These are phyloP conservation scores for Forbesichthys agassizii DNA, from an alignment of 2,113 vertebrate species.

Conservation along the genomic window DNA sequence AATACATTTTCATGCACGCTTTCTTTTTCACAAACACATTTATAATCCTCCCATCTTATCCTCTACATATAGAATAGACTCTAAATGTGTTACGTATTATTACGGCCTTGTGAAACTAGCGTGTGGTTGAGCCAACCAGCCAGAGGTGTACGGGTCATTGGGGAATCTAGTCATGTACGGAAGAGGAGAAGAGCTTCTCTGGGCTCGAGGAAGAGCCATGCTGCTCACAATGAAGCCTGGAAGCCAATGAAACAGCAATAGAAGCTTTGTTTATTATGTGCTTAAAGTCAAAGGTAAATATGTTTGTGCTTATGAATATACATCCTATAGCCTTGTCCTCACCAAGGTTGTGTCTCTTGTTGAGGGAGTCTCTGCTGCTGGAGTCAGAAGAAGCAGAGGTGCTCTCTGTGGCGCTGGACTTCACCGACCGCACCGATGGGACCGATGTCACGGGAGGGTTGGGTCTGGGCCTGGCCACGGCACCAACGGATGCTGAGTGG, in stretches of 20 bases:
- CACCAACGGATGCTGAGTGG: slow-evolving; percentile 64
- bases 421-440: slow-evolving; percentile 68
- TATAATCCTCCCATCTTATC: too few relatives aligned
- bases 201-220: slow-evolving; percentile 57
- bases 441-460: slow-evolving; percentile 52
- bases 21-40: too few relatives aligned
- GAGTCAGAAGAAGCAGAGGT: slow-evolving; percentile 74
- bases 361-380: slow-evolving; percentile 56
- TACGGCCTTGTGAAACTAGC: slow-evolving; percentile 27
- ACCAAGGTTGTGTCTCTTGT: slow-evolving; percentile 70
- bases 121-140: slow-evolving; percentile 20
- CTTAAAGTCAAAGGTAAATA: neutral
- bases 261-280: neutral
- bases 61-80: too few relatives aligned
- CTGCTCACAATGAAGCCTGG: slow-evolving; percentile 57
- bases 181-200: slow-evolving; percentile 19
- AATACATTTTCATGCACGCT: too few relatives aligned
- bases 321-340: slow-evolving; percentile 17
- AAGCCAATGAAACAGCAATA: slow-evolving; percentile 42
- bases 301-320: neutral
- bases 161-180: slow-evolving; percentile 13
- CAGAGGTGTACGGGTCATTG: slow-evolving; percentile 6
- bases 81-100: slow-evolving; percentile 1
- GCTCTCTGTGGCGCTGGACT: slow-evolving; percentile 78
- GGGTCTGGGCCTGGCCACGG: slow-evolving; percentile 51